These are phyloP conservation scores for Heterochromis multidens DNA, from an alignment of 2,113 vertebrate species.

Conservation along the genomic window DNA sequence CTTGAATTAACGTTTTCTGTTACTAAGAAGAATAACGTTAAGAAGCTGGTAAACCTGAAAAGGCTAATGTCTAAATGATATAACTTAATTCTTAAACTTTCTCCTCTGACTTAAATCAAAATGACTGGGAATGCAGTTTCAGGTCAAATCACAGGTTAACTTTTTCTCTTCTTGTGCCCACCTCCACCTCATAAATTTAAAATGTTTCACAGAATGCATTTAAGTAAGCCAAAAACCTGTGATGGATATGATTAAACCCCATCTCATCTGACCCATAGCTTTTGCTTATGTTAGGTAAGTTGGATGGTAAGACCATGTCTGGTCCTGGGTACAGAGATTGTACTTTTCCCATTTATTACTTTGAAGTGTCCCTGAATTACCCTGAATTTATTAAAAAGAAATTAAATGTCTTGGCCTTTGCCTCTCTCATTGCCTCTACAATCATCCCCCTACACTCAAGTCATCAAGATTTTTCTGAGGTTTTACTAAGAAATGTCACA, in stretches of 20 bases:
- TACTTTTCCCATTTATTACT: background rate
- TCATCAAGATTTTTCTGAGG: background rate
- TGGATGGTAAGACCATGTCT: too few relatives aligned
- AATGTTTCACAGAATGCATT: background rate
- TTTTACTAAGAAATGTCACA: background rate
- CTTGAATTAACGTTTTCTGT: background rate
- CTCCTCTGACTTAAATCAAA: background rate
- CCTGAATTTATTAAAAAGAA: background rate
- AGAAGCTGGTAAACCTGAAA: too few relatives aligned
- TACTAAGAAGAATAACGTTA: too few relatives aligned
- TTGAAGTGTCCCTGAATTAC: background rate
- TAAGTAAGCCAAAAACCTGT: background rate
- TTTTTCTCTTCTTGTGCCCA: rapidly evolving
- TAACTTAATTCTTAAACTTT: background rate
- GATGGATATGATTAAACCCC: background rate
- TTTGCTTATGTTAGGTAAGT: background rate
- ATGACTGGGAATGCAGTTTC: background rate
- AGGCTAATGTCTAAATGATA: background rate
- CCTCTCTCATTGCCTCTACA: background rate
- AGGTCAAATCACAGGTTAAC: background rate
- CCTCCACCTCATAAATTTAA: background rate
- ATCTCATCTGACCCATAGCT: background rate
- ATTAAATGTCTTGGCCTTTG: background rate
- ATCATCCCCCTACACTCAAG: background rate
- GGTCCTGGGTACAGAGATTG: background rate